These are phyloP conservation scores for Acromyrmex heyeri DNA, from an alignment of 1,140 invertebrate species.

Conservation along the genomic window DNA sequence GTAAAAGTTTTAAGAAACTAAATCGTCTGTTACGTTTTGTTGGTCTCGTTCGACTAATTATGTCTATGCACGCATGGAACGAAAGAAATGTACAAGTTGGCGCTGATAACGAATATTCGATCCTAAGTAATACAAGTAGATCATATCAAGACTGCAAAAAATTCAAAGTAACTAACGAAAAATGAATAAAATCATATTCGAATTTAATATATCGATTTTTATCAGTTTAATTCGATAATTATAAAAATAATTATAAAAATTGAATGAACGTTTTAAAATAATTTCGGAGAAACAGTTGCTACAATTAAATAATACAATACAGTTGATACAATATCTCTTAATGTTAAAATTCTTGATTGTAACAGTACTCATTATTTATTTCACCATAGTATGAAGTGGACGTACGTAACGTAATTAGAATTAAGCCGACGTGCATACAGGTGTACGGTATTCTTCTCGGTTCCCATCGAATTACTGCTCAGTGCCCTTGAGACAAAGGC, in stretches of 20 bases:
- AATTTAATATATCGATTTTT: background rate
- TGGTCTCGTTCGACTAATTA: constrained; percentile 3
- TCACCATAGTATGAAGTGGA: background rate
- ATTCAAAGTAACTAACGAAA: background rate
- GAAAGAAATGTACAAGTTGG: background rate
- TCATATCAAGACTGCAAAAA: background rate
- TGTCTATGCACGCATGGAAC: background rate
- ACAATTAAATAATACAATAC: background rate
- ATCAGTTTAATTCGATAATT: background rate
- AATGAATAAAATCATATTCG: background rate
- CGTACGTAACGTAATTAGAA: constrained; percentile 8
- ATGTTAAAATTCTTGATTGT: background rate
- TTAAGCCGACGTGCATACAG: constrained; percentile 19
- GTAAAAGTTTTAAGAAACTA: constrained; percentile 7
- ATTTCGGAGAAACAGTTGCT: background rate
- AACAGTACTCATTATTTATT: background rate
- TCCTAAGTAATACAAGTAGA: background rate
- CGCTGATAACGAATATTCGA: constrained; percentile 5
- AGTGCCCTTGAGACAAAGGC: constrained; percentile 48
- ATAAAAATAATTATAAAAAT: background rate
- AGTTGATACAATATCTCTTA: background rate
- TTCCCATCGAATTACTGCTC: constrained; percentile 23
- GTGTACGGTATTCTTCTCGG: background rate
- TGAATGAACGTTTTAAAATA: background rate
- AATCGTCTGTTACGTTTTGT: background rate